phyloP scores from a whole-genome alignment of 2,113 vertebrate species.

The Leptosomus discolor region DNA sequence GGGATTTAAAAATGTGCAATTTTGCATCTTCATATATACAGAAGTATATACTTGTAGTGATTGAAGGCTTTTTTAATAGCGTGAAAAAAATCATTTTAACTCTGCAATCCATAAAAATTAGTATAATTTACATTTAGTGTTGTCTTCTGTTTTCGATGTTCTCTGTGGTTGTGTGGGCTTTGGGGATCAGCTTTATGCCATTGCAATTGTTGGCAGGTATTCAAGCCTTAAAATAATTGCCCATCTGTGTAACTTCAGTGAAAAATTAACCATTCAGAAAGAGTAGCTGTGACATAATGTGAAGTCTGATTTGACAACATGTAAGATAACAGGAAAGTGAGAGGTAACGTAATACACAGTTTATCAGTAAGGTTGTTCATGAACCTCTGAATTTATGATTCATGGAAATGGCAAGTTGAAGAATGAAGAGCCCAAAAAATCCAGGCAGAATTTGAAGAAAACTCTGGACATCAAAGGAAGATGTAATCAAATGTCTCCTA shows the following conservation, averaged over 20 bases:
- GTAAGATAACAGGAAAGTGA: conserved; percentile 10
- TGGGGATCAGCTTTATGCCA: not conserved
- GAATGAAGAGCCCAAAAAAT: not conserved
- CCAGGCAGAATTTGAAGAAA: not conserved
- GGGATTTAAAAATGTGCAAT: not conserved
- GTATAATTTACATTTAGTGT: not conserved
- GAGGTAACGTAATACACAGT: not conserved
- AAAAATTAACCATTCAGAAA: conserved; percentile 39
- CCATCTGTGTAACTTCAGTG: conserved; percentile 52
- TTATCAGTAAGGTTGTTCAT: not conserved
- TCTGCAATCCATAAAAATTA: not conserved
- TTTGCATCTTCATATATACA: not conserved
- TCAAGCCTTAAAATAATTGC: conserved; percentile 53
- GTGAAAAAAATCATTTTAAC: not conserved
- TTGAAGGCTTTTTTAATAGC: not conserved
- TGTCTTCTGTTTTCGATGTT: not conserved
- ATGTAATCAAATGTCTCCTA: not conserved
- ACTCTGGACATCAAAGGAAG: not conserved
- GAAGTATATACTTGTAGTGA: not conserved
- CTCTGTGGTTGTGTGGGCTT: not conserved
- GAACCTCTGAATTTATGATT: not conserved
- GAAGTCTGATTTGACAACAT: conserved; percentile 49
- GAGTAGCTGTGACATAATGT: conserved; percentile 37
- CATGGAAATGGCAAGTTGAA: not conserved
- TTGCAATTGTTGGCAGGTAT: conserved; percentile 33